phyloP scores from a whole-genome alignment of 2,113 vertebrate species.

The Jaculus jaculus region DNA sequence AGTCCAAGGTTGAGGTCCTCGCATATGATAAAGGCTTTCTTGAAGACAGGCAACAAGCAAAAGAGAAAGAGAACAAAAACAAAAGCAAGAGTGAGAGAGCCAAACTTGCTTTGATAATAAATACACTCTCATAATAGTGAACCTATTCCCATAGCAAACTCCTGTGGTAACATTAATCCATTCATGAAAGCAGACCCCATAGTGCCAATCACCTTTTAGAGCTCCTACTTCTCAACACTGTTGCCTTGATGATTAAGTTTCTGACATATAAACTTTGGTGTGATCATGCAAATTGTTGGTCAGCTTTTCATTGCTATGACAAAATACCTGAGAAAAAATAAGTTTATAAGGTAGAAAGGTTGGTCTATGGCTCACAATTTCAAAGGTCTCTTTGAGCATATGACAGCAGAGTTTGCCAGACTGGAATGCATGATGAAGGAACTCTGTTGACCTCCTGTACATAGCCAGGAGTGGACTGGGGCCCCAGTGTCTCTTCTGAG shows the following conservation, averaged over 20 bases:
- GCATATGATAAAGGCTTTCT: background rate
- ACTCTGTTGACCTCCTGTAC: background rate
- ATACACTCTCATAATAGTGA: background rate
- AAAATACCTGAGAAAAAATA: background rate
- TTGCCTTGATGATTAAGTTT: background rate
- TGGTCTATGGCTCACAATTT: background rate
- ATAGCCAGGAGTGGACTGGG: background rate
- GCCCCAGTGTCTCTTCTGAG: too few species aligned
- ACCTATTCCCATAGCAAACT: background rate
- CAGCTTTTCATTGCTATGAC: background rate
- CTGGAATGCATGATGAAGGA: too few species aligned
- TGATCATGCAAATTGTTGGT: background rate
- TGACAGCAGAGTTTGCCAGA: background rate
- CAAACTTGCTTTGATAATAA: background rate
- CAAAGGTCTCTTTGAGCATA: background rate
- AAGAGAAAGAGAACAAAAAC: background rate
- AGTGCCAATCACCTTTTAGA: background rate
- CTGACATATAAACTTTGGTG: background rate
- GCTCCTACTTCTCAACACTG: background rate
- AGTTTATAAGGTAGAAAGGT: background rate
- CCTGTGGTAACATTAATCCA: background rate
- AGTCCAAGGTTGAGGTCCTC: background rate
- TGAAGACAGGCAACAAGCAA: background rate
- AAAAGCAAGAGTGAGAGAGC: background rate
- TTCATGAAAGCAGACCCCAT: background rate